Evolutionary conservation across 92 coral and sea anemone species (phyloP), one percentile per base, ranked within the genome.

Genomic region (Palythoa heliodiscus): DNA sequence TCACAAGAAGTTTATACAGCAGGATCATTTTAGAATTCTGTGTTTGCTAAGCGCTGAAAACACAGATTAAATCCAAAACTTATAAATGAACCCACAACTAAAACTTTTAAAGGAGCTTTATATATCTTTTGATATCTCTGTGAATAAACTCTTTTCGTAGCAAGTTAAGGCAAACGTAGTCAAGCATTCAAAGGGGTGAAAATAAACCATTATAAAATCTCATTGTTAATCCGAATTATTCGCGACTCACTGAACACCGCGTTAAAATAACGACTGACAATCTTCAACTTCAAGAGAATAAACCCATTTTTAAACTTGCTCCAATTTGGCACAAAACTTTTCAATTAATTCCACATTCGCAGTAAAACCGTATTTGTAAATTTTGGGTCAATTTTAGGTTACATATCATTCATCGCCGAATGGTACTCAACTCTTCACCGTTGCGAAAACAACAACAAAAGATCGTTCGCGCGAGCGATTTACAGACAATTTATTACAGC

Each of bases 371-470:
- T 43, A 70, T 35, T 24, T 80, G 38, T 43, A 35, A 80, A 64
- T 40, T 64, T 23, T 68, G 74, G 84, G 84, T 80, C 75, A 80
- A 80, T 80, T 80, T 80, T 67, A 80, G 84, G 84, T 80, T 74
- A 67, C 58, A 80, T 80, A 67, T 80, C 84, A 64, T 68, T 80
- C 84, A 80, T 39, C 74, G 60, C 84, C 60, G 17, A 66, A 58
- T 63, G 60, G 58, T 61, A 80, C 75, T 80, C 75, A 22, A 50
- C 84, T 80, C 73, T 67, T 47, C 57, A 67, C 43, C 61, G 60
- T 64, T 75, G 70, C 66, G 84, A 71, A 77, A 86, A 86, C 83
- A 77, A 77, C 84, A 77, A 81, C 83, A 75, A 71, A 37, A 48
- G 85, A 23, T 67, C 52, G 40, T 68, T 69, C 83, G 69, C 52